Evolutionary conservation across 2,113 vertebrate genomes (phyloP).

Genomic region (Melierax canorus): DNA sequence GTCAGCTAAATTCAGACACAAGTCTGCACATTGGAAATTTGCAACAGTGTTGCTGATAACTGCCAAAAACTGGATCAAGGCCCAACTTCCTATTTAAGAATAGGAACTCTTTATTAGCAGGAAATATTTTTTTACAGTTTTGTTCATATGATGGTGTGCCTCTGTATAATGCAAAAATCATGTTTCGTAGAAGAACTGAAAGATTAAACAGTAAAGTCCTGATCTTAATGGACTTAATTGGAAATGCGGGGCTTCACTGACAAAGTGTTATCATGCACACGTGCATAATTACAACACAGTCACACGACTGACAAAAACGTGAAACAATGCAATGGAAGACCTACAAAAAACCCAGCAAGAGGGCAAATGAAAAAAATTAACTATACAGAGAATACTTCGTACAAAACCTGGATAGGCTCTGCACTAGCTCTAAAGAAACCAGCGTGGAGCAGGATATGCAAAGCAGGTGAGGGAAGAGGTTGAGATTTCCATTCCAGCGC

Average conservation of each 20-base stretch:
- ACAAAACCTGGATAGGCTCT: background rate
- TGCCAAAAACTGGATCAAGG: background rate
- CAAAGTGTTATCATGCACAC: background rate
- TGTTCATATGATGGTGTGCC: background rate
- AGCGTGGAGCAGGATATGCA: background rate
- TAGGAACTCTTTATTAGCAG: background rate
- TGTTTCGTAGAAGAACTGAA: background rate
- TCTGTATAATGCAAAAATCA: background rate
- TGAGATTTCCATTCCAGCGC: background rate
- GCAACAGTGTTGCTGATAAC: background rate
- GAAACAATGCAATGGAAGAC: background rate
- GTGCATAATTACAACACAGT: background rate
- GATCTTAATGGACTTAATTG: background rate
- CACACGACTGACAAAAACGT: background rate
- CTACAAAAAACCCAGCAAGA: background rate
- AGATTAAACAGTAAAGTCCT: background rate
- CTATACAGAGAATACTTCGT: background rate
- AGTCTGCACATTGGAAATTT: background rate
- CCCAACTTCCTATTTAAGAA: background rate
- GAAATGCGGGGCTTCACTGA: background rate
- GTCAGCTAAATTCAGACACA: background rate
- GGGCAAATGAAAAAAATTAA: background rate
- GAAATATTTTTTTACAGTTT: background rate
- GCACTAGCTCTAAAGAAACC: background rate
- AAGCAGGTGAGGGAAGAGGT: background rate